Conservation (phyloP, 2,797 vertebrate species). For the Phrynocephalus forsythii region DNA sequence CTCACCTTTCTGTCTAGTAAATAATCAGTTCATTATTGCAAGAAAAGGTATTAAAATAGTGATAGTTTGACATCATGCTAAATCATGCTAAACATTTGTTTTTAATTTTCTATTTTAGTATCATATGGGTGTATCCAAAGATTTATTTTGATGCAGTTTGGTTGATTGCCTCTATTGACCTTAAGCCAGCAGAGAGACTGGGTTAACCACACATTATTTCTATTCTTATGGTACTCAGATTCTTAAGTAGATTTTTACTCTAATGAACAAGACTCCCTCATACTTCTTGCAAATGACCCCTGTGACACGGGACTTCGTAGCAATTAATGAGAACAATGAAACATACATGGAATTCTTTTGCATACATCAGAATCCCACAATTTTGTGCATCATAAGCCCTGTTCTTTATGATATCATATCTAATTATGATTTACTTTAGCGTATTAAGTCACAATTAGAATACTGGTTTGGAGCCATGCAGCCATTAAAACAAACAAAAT, state of each 20-base stretch:
- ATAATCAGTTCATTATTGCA: not conserved
- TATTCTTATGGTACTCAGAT: not conserved
- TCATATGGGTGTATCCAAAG: not conserved
- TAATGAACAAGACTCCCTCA: not conserved
- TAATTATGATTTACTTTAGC: not conserved
- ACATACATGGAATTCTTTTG: not conserved
- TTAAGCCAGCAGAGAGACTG: not conserved
- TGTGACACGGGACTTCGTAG: not conserved
- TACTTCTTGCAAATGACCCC: not conserved
- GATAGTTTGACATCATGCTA: not conserved
- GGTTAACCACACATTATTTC: not conserved
- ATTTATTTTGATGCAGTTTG: not conserved
- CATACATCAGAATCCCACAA: not conserved
- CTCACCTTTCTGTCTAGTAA: fast-evolving
- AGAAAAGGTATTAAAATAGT: not conserved
- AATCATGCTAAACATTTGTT: not conserved
- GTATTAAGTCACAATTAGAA: too few relatives aligned
- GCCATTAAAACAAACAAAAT: too few relatives aligned
- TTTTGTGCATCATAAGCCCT: not conserved
- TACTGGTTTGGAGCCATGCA: too few relatives aligned
- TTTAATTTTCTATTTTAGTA: too few relatives aligned
- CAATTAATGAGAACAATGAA: not conserved
- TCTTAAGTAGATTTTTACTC: not conserved
- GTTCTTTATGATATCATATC: not conserved
- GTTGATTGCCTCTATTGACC: not conserved